Evolutionary conservation across 2,113 vertebrate genomes (phyloP).

Genomic region (Platichthys flesus): DNA sequence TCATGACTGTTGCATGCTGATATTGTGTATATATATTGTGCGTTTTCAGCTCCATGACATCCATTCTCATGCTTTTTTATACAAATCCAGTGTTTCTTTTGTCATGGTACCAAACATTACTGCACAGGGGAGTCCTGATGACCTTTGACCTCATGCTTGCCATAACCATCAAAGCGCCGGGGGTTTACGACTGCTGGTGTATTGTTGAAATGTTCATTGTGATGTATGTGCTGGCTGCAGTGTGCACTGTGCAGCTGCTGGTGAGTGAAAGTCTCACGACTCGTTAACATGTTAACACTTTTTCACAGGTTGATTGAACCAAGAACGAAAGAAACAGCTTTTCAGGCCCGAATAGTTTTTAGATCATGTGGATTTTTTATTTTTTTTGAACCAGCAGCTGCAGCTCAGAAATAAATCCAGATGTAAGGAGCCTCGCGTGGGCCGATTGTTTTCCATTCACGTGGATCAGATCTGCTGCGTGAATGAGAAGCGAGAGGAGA

Average conservation of each 20-base stretch:
- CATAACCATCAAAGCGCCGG: constrained; percentile 52
- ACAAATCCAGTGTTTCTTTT: constrained; percentile 70
- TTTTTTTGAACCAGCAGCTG: constrained; percentile 16
- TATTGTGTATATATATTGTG: constrained; percentile 58
- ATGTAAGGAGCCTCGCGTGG: background rate
- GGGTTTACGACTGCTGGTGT: constrained; percentile 39
- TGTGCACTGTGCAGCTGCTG: constrained; percentile 5
- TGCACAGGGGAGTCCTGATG: constrained; percentile 36
- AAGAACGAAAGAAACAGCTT: too few relatives aligned
- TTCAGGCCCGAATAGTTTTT: background rate
- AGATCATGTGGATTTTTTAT: background rate
- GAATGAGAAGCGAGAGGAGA: background rate
- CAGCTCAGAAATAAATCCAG: constrained; percentile 11
- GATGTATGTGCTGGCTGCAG: background rate
- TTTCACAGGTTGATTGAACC: background rate
- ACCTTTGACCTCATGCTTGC: constrained; percentile 75
- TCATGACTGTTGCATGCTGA: constrained; percentile 66
- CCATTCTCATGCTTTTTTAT: constrained; percentile 76
- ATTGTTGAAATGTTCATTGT: constrained; percentile 6
- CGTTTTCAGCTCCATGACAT: constrained; percentile 71
- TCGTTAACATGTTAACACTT: background rate
- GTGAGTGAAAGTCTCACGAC: background rate
- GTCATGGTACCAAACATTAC: constrained; percentile 61
- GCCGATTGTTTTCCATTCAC: constrained; percentile 7
- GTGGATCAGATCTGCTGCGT: constrained; percentile 3